phyloP scores from a whole-genome alignment of 2,888 invertebrate genomes.

The Gryllus longicercus region DNA sequence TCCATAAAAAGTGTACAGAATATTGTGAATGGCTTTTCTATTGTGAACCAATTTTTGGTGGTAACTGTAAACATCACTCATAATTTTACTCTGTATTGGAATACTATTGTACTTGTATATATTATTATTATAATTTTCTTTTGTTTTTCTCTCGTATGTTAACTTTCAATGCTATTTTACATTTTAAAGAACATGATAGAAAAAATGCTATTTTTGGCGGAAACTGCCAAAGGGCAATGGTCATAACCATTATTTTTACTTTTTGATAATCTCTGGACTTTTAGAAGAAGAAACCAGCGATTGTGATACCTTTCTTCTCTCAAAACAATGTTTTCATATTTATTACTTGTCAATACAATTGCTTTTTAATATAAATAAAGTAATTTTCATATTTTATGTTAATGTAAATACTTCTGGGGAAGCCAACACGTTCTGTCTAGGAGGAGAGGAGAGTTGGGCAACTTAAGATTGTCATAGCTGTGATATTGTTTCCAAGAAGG shows the following conservation, averaged over 20 bases:
- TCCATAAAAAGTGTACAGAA: background rate
- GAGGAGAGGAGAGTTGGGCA: background rate
- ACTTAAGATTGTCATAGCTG: background rate
- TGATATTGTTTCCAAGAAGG: background rate
- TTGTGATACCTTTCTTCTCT: too few species aligned
- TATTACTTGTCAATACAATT: background rate
- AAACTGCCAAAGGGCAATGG: too few species aligned
- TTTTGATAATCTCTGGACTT: too few species aligned
- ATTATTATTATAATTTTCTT: background rate
- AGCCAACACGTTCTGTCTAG: background rate
- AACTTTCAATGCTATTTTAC: background rate
- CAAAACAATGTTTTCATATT: background rate
- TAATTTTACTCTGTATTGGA: background rate
- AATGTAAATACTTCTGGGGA: background rate
- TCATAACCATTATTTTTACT: too few species aligned
- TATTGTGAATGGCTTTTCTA: background rate
- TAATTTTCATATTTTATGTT: background rate
- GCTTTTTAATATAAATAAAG: slow-evolving; percentile 2
- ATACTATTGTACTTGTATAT: slow-evolving; percentile 3
- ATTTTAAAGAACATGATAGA: too few species aligned
- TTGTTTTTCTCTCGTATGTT: background rate
- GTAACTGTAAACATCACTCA: background rate
- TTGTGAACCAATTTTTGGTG: background rate
- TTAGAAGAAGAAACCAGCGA: too few species aligned
- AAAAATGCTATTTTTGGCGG: too few species aligned